Percentiles rank a stretch among this genome's conserved stretches.
phyloP scores from a whole-genome alignment of 2,888 invertebrate species.

The Apotomis betuletana region DNA sequence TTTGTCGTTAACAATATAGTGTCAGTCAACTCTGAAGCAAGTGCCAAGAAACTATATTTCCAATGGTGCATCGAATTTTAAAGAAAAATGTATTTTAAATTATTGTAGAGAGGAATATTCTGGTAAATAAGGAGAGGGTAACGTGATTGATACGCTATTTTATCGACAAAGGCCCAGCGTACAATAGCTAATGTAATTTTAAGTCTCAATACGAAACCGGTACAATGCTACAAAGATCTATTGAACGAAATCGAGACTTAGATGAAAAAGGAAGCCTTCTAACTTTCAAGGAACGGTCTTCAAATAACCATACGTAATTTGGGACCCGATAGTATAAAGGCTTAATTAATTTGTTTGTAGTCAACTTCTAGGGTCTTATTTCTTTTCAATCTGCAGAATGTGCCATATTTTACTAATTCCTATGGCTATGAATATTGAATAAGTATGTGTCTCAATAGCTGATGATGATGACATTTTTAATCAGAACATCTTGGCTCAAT shows the following conservation, averaged over 20 bases:
- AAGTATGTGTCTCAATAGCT: too few species aligned
- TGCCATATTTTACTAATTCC: too few species aligned
- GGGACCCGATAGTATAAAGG: too few species aligned
- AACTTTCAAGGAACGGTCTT: background rate
- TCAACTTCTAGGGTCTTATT: too few species aligned
- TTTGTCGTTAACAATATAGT: background rate
- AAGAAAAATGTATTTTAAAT: background rate
- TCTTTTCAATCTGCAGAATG: too few species aligned
- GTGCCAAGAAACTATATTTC: background rate
- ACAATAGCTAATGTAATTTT: slow-evolving; percentile 23
- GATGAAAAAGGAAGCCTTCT: slow-evolving; percentile 15
- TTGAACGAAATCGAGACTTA: background rate
- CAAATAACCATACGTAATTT: background rate
- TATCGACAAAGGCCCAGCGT: slow-evolving; percentile 4
- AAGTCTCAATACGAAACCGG: slow-evolving; percentile 4
- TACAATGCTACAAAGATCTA: background rate
- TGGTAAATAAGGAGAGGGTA: background rate
- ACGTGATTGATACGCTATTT: slow-evolving; percentile 4
- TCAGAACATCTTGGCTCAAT: background rate
- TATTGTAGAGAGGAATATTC: background rate
- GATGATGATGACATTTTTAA: too few species aligned
- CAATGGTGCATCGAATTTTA: background rate
- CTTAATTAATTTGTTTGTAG: too few species aligned
- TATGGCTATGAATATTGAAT: too few species aligned
- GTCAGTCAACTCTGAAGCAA: background rate